Evolutionary conservation across 2,888 invertebrate species (phyloP).

Genomic region (Carabus problematicus): DNA sequence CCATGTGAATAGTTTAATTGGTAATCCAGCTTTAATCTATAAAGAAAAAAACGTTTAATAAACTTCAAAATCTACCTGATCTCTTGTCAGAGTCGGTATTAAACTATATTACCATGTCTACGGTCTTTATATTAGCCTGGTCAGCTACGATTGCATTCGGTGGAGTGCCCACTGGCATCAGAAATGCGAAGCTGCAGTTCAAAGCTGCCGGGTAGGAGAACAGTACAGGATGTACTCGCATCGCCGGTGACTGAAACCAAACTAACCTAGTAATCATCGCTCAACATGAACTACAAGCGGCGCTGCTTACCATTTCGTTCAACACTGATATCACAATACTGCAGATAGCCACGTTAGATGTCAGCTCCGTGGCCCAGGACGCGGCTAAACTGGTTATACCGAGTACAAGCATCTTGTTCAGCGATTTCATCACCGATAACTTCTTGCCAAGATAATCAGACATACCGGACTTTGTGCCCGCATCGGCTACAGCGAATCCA

Average conservation of each 20-base stretch:
- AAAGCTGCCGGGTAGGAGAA: constrained; percentile 83
- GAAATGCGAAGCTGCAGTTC: constrained; percentile 86
- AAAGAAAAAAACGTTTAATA: too few relatives aligned
- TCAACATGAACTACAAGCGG: constrained; percentile 19
- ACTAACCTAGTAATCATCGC: constrained; percentile 4
- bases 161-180: constrained; percentile 89
- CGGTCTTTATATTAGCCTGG: constrained; percentile 74
- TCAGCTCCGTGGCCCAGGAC: constrained; percentile 71
- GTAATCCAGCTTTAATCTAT: too few relatives aligned
- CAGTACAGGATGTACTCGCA: constrained; percentile 78
- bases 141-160: constrained; percentile 88
- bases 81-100: too few relatives aligned
- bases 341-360: constrained; percentile 84
- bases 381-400: constrained; percentile 59
- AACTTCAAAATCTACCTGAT: too few relatives aligned
- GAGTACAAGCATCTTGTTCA: constrained; percentile 57
- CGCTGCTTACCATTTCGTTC: constrained; percentile 68
- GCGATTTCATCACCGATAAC: constrained; percentile 55
- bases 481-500: constrained; percentile 67
- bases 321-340: constrained; percentile 81
- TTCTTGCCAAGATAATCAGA: constrained; percentile 59
- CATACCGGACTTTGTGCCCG: constrained; percentile 61
- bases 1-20: too few relatives aligned
- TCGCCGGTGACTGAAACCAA: constrained; percentile 68
- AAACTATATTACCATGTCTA: constrained; percentile 76